Evolutionary conservation across 2,113 vertebrate genomes (phyloP), one percentile per base, ranked within the genome.

Genomic region (Colinus virginianus): DNA sequence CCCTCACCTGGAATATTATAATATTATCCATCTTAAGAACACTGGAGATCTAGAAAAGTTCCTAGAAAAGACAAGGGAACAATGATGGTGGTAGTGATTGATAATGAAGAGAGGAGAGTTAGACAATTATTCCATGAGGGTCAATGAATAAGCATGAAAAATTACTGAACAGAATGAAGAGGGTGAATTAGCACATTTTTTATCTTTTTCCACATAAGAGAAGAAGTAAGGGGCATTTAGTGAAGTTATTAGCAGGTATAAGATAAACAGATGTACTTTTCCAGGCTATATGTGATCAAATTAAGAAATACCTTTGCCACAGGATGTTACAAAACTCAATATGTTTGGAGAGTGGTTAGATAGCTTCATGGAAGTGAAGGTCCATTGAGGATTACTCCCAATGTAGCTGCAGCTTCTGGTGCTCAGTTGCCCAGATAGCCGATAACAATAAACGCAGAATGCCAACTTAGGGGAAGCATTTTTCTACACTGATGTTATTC

Each of bases 181-280:
- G 11, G 36, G 17, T 49, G 8, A 88, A 80, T 13, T 0, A 0
- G 4, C 13, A 30, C 2, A 3, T 61, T 84, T 53, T 78, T 74
- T 2, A 12, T 30, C 61, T 82, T 34, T 71, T 90, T 67, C 21
- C 16, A 53, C 12, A 4, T 45, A 62, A 53, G 17, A 78, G 16
- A 19, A 68, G 82, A 90, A 62, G 3, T 55, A 68, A 22, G 25
- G 59, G 8, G 9, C 8, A 63, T 62, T 80, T 62, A 69, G 49
- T 66, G 7, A 66, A 82, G 69, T 69, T 63, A 68, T 46, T 59
- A 77, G 32, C 49, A 78, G 77, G 36, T 88, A 63, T 62, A 79
- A 95, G 93, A 88, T 22, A 69, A 93, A 61, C 36, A 82, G 53
- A 56, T 69, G 32, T 6, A 40, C 20, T 53, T 95, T 64, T 88